Conservation (phyloP, 2,113 vertebrate genomes). For the Holacanthus passer region DNA sequence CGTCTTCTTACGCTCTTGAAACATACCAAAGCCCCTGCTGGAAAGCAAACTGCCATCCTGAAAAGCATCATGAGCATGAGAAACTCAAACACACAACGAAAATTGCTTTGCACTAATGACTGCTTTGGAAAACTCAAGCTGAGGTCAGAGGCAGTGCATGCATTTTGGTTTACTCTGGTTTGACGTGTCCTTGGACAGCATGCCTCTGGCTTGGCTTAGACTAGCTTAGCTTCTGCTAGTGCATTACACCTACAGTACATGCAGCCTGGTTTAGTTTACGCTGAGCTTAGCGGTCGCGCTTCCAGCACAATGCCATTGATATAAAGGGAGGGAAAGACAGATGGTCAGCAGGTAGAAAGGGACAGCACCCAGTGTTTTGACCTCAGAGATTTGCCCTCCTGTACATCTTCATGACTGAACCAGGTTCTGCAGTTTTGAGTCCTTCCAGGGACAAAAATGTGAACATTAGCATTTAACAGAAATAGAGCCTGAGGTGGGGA, state of each 20-base stretch:
- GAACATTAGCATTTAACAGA: not conserved
- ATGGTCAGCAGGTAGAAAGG: conserved; percentile 67
- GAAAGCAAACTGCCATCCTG: conserved; percentile 24
- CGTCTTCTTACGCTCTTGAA: not conserved
- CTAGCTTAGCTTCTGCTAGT: conserved; percentile 32
- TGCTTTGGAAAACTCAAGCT: conserved; percentile 13
- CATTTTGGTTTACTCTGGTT: conserved; percentile 38
- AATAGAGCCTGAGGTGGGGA: not conserved
- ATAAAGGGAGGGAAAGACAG: conserved; percentile 49
- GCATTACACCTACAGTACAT: not conserved
- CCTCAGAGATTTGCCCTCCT: conserved; percentile 48
- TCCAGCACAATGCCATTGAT: conserved; percentile 33
- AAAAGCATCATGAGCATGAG: not conserved
- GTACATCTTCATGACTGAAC: not conserved
- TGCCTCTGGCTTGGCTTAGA: conserved; percentile 4
- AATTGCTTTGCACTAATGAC: conserved; percentile 28
- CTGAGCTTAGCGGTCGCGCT: not conserved
- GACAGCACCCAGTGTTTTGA: conserved; percentile 46
- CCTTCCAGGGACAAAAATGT: not conserved
- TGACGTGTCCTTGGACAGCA: not conserved
- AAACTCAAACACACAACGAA: conserved; percentile 26
- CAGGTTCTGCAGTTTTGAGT: not conserved
- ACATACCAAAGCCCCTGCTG: conserved; percentile 9
- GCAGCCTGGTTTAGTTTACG: conserved; percentile 17
- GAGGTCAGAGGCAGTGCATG: conserved; percentile 22